phyloP scores from a whole-genome alignment of 2,888 invertebrate genomes.

The Papilio demoleus region DNA sequence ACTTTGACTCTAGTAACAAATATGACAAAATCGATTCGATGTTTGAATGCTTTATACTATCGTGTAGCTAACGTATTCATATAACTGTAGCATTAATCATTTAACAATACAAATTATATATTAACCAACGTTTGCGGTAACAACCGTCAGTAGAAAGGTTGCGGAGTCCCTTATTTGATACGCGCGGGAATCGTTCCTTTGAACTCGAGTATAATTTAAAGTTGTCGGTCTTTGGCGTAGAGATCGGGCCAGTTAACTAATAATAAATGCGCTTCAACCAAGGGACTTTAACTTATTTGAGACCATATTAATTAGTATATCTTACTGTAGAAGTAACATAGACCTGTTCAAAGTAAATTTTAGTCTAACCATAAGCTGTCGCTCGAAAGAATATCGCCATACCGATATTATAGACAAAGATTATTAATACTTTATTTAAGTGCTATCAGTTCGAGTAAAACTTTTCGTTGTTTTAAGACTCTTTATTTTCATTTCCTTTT shows the following conservation, averaged over 20 bases:
- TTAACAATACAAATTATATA: neutral
- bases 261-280: conserved; percentile 2
- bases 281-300: neutral
- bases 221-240: neutral
- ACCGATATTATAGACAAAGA: too few species aligned
- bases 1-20: too few species aligned
- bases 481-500: neutral
- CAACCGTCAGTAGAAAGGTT: neutral
- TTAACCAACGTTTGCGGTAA: neutral
- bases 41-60: too few species aligned
- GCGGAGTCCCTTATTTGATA: conserved; percentile 1
- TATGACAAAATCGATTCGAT: too few species aligned
- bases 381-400: too few species aligned
- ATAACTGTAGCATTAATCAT: neutral
- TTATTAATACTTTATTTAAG: neutral
- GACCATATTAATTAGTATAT: neutral
- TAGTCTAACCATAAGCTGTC: too few species aligned
- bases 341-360: neutral
- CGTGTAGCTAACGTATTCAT: too few species aligned
- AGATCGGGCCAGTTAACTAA: neutral
- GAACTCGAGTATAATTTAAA: conserved; percentile 5
- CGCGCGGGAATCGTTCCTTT: conserved; percentile 4
- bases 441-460: too few species aligned
- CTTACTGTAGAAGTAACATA: neutral
- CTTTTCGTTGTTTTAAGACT: neutral